These are phyloP conservation scores for Puma concolor DNA, from an alignment of 2,113 vertebrate genomes.

Conservation along the genomic window DNA sequence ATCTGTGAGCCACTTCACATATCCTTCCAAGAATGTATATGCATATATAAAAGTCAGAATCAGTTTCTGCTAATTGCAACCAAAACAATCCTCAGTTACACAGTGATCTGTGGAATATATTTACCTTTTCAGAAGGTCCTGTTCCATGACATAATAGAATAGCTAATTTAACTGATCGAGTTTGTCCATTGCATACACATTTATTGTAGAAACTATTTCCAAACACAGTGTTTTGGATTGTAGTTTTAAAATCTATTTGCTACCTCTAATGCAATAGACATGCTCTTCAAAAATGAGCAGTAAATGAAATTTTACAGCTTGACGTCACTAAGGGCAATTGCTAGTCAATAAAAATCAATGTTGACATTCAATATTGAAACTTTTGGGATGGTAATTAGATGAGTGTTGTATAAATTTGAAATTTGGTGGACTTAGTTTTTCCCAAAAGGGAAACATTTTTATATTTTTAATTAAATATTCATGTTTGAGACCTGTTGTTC, in stretches of 20 bases:
- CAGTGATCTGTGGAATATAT: background rate
- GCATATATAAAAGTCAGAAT: background rate
- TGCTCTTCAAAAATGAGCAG: background rate
- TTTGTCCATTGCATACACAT: background rate
- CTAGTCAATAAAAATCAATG: background rate
- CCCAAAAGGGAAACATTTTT: background rate
- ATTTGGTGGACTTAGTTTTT: background rate
- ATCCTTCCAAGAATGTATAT: background rate
- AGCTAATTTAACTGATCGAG: background rate
- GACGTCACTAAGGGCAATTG: background rate
- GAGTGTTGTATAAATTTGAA: background rate
- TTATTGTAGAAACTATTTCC: background rate
- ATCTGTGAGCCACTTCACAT: background rate
- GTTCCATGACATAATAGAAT: background rate
- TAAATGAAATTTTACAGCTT: conserved; percentile 16
- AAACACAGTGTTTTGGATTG: background rate
- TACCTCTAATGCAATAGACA: background rate
- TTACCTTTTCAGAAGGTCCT: background rate
- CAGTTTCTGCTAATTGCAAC: background rate
- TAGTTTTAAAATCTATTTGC: background rate
- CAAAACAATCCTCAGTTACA: background rate
- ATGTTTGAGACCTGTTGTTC: background rate
- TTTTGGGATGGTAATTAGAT: background rate
- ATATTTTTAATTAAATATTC: conserved; percentile 1
- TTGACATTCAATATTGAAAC: background rate